Conservation (phyloP, 2,888 invertebrate genomes). For the Platynereis dumerilii region DNA sequence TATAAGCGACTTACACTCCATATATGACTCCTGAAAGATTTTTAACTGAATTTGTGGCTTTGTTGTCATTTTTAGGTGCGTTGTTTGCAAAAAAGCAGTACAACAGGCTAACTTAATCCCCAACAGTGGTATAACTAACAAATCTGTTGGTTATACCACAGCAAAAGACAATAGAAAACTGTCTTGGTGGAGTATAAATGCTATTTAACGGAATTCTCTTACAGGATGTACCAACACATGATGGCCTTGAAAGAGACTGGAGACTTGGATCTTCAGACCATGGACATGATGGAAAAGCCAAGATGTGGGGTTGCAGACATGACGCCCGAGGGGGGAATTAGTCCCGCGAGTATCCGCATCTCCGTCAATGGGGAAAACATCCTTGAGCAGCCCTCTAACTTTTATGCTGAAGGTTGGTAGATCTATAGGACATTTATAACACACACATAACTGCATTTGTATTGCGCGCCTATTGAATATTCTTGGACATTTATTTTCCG, state of each 20-base stretch:
- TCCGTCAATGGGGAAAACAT: neutral
- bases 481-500: too few relatives aligned
- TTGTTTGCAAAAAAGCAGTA: too few relatives aligned
- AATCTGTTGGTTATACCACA: too few relatives aligned
- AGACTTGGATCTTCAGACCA: neutral
- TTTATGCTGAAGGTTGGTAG: neutral
- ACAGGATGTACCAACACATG: slow-evolving; percentile 1
- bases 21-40: too few relatives aligned
- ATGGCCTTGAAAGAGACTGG: neutral
- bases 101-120: too few relatives aligned
- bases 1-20: too few relatives aligned
- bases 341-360: neutral
- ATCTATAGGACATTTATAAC: neutral
- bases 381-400: neutral
- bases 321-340: neutral
- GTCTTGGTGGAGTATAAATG: too few relatives aligned
- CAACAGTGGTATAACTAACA: too few relatives aligned
- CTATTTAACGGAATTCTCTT: too few relatives aligned
- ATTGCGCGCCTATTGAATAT: neutral
- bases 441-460: neutral
- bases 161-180: too few relatives aligned
- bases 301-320: slow-evolving; percentile 3
- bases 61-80: too few relatives aligned
- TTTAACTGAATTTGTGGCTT: too few relatives aligned
- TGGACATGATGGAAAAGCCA: neutral